Base-by-base conservation (phyloP, 2,888 invertebrate species). In the Lasioglossum pauxillum region DNA sequence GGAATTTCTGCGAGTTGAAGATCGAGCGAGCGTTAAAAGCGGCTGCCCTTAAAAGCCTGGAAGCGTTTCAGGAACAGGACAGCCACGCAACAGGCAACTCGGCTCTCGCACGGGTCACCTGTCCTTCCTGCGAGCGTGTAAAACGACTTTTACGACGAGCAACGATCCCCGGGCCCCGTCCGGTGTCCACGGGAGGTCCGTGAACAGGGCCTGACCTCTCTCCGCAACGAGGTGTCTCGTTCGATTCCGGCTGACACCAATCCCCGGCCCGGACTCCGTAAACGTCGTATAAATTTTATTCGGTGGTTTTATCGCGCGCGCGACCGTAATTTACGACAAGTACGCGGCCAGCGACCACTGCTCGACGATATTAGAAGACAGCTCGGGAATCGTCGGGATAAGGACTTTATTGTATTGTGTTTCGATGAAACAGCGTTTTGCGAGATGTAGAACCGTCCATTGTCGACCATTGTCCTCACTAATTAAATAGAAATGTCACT, bases 221-320 rank as follows among this genome's bases (percentile, higher is more conserved):
- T 89, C 86, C 87, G 89, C 92, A 93, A 94, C 93, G 92, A 93
- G 93, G 93, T 94, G 94, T 94, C 94, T 93, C 93, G 92, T 93
- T 93, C 94, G 93, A 94, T 94, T 94, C 91, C 92, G 91, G 85
- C 93, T 93, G 93, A 94, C 94, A 93, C 93, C 93, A 91, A 94
- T 94, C 94, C 92, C 53, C 53, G 53, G 90, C 90, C 84, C 84
- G 90, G 92, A 93, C 94, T 94, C 91, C 93, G 93, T 94, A 94
- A 94, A 94, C 93, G 94, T 94, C 94, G 92, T 93, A 91, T 94
- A 95, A 94, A 95, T 95, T 94, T 94, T 92, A 94, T 94, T 92
- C 93, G 92, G 90, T 91, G 92, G 91, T 92, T 94, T 94, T 93
- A 94, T 94, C 94, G 88, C 91, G 86, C 75, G 74, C 77, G 23